Evolutionary conservation across 1,140 invertebrate genomes (phyloP).

Genomic region (Atta colombica): DNA sequence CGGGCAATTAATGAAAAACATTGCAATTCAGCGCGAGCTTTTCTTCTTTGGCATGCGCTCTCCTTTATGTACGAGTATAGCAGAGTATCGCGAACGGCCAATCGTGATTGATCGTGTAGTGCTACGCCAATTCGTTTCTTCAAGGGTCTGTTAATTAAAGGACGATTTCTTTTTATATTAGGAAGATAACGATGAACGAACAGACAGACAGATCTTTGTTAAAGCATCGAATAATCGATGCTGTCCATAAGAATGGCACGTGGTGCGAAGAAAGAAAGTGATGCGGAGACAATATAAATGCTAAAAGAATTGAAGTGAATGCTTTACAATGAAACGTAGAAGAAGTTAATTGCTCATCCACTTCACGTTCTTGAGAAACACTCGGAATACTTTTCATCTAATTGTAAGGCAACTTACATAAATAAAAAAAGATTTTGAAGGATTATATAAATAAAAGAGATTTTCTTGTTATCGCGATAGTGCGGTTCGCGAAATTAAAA

Average conservation of each 20-base stretch:
- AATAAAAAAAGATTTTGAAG: neutral
- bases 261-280: neutral
- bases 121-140: constrained; percentile 51
- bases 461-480: neutral
- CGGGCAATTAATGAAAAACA: constrained; percentile 76
- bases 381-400: neutral
- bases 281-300: constrained; percentile 5
- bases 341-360: neutral
- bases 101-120: constrained; percentile 66
- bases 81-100: constrained; percentile 30
- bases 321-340: neutral
- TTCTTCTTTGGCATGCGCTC: neutral
- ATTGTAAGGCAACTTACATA: neutral
- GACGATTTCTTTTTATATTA: constrained; percentile 31
- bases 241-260: constrained; percentile 27
- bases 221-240: constrained; percentile 25
- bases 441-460: neutral
- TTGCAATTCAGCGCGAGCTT: constrained; percentile 42
- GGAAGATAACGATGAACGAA: constrained; percentile 48
- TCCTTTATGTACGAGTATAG: neutral
- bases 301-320: constrained; percentile 2
- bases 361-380: neutral
- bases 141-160: constrained; percentile 65
- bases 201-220: constrained; percentile 40
- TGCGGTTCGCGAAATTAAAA: neutral